Evolutionary conservation across 1,140 invertebrate genomes (phyloP), one percentile per base, ranked within the genome.

Genomic region (Carcinoscorpius rotundicauda): DNA sequence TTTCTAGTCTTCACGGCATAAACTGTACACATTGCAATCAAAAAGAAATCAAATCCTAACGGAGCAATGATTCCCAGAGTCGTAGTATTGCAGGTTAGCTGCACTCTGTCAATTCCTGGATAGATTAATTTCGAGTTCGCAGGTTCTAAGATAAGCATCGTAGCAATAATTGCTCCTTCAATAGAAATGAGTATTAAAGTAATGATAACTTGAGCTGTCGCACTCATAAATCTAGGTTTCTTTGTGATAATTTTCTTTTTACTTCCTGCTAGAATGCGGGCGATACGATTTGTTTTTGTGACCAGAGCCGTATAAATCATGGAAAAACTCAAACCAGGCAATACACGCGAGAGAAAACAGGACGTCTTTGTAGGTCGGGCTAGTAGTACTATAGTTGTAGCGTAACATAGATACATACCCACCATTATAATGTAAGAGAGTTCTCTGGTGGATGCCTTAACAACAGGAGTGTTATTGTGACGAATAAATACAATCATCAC

Each of bases 1-100:
- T 91, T 91, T 10, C 90, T 76, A 0, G 90, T 92, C 76, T 91
- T 91, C 6, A 93, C 79, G 1, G 90, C 90, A 75, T 91, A 92
- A 6, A 89, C 75, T 3, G 89, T 92, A 72, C 90, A 92, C 66
- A 91, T 80, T 4, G 82, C 80, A 49, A 92, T 85, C 0, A 93
- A 80, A 66, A 91, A 78, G 68, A 89, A 84, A 73, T 89, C 88
- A 75, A 88, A 92, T 2, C 86, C 83, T 55, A 92, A 81, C 0
- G 91, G 89, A 6, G 83, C 82, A 3, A 91, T 77, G 58, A 91
- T 85, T 0, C 86, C 86, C 49, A 75, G 64, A 5, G 76, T 74
- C 76, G 78, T 53, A 4, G 86, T 87, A 72, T 87, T 83, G 76
- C 88, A 91, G 50, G 84, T 82, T 3, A 90, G 78, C 50, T 83